These are phyloP conservation scores for Didymodactylos carnosus DNA, from an alignment of 2,888 invertebrate species.

Conservation along the genomic window DNA sequence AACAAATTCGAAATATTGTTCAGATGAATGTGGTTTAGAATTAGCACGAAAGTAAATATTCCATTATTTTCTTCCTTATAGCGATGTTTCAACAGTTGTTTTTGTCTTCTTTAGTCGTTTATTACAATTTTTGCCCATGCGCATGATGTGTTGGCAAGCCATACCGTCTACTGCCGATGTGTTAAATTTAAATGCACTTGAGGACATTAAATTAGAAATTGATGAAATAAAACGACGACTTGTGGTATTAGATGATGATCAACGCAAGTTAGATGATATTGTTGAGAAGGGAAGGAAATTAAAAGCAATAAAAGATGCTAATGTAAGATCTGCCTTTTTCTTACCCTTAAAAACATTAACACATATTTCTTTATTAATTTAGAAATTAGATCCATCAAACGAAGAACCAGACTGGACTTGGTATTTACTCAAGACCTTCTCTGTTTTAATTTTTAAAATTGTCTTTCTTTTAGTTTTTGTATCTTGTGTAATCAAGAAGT, in stretches of 20 bases:
- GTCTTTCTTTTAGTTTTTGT: too few species aligned
- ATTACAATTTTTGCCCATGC: constrained; percentile 55
- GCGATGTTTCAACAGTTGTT: background rate
- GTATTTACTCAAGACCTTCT: background rate
- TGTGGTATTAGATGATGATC: constrained; percentile 29
- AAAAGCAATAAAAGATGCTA: background rate
- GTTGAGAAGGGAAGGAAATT: constrained; percentile 53
- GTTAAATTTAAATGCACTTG: constrained; percentile 44
- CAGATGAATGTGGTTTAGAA: constrained; percentile 67
- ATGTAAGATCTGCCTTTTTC: constrained; percentile 41
- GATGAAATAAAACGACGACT: constrained; percentile 55
- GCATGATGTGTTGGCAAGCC: constrained; percentile 78
- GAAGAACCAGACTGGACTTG: background rate
- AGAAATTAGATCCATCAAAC: background rate
- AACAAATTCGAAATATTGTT: constrained; percentile 71
- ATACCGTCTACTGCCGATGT: constrained; percentile 68
- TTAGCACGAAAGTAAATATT: constrained; percentile 53
- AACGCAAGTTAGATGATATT: constrained; percentile 52
- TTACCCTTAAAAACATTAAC: background rate
- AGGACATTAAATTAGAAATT: constrained; percentile 55
- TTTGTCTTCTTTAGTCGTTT: constrained; percentile 27
- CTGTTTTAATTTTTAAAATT: too few species aligned
- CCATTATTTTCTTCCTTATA: constrained; percentile 16
- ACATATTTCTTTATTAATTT: background rate
- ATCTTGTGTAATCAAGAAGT: constrained; percentile 91